Evolutionary conservation across 2,797 vertebrate species (phyloP), one percentile per base, ranked within the genome.

Genomic region (Avahi laniger): DNA sequence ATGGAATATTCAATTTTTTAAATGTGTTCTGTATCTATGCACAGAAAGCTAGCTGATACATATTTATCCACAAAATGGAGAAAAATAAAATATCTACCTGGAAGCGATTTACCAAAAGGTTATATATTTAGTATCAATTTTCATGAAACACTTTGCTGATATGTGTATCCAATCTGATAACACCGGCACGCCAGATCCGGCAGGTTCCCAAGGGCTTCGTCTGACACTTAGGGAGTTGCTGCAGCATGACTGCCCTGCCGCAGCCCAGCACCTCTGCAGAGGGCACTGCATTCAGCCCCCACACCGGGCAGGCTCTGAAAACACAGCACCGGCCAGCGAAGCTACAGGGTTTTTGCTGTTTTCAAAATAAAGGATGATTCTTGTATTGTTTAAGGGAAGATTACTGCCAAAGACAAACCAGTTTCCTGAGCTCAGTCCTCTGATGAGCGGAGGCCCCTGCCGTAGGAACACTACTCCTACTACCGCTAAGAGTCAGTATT

Each of bases 31-130:
- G 18, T 72, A 93, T 80, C 7, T 87, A 54, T 24, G 35, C 26
- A 73, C 26, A 87, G 67, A 91, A 95, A 91, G 28, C 67, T 54
- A 84, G 52, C 43, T 94, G 89, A 95, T 83, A 61, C 43, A 80
- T 70, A 92, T 48, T 96, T 94, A 78, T 85, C 41, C 59, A 96
- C 20, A 88, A 96, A 97, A 92, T 54, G 20, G 33, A 92, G 72
- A 94, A 95, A 97, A 95, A 57, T 57, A 91, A 94, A 87, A 85
- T 41, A 78, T 35, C 67, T 78, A 46, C 46, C 87, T 90, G 72
- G 17, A 90, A 87, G 52, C 75, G 61, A 96, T 82, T 87, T 88
- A 61, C 38, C 72, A 92, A 84, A 89, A 95, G 69, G 78, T 48
- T 43, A 84, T 48, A 43, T 61, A 65, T 70, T 35, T 28, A 43